Conservation (phyloP, 2,888 invertebrate species). For the Apomyelois bistriatella region DNA sequence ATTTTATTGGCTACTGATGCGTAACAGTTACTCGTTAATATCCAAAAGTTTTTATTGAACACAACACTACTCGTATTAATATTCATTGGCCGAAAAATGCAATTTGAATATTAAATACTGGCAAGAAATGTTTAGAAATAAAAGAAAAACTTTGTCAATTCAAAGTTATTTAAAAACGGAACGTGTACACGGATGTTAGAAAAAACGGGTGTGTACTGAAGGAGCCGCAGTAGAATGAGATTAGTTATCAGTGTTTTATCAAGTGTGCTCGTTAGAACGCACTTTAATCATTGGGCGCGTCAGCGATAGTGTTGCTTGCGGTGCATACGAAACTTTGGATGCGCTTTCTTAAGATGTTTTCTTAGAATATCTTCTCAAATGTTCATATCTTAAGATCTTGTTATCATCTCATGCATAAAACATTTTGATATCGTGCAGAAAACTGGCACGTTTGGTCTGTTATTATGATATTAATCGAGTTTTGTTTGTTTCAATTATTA, state of each 20-base stretch:
- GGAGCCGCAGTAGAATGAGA: slow-evolving; percentile 64
- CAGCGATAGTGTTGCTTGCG: slow-evolving; percentile 54
- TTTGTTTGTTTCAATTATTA: too few relatives aligned
- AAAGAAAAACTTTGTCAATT: not conserved
- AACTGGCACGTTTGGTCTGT: too few relatives aligned
- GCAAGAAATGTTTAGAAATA: not conserved
- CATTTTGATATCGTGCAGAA: too few relatives aligned
- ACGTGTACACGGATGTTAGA: slow-evolving; percentile 39
- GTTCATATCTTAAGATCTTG: not conserved
- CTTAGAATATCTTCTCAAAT: not conserved
- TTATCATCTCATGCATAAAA: too few relatives aligned
- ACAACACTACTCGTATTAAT: slow-evolving; percentile 12
- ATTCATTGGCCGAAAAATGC: not conserved
- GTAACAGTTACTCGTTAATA: slow-evolving; percentile 20
- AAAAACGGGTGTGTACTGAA: slow-evolving; percentile 58
- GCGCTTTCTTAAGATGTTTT: slow-evolving; percentile 27
- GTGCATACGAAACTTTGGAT: slow-evolving; percentile 38
- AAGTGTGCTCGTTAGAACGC: slow-evolving; percentile 64
- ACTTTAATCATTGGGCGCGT: slow-evolving; percentile 71
- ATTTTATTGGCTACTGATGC: slow-evolving; percentile 25
- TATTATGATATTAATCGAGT: too few relatives aligned
- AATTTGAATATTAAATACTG: not conserved
- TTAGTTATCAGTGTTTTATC: slow-evolving; percentile 71
- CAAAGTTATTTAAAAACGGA: slow-evolving; percentile 16
- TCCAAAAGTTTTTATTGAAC: slow-evolving; percentile 18